A percentile compares a stretch with the other conserved stretches of the same genome.
phyloP scores from a whole-genome alignment of 2,113 vertebrate genomes.

The Coptodon bakossiorum region DNA sequence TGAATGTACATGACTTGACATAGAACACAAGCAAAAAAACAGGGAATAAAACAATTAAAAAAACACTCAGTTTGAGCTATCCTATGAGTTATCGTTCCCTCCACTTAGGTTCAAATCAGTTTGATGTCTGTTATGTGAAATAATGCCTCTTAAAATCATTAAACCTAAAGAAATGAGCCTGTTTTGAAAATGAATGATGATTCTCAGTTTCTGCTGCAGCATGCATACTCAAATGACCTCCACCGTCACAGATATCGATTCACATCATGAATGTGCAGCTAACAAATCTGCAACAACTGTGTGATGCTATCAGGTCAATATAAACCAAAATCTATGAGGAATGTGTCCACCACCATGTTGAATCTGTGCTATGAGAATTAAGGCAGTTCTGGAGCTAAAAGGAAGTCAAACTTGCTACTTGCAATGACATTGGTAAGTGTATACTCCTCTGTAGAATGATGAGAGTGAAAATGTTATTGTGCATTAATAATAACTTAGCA shows the following conservation, averaged over 20 bases:
- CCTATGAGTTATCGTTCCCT: rapidly evolving
- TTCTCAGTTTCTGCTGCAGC: not conserved
- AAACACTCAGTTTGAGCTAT: not conserved
- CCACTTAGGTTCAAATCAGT: not conserved
- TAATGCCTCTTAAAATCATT: not conserved
- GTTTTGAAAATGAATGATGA: not conserved
- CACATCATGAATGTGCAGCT: not conserved
- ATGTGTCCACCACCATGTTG: not conserved
- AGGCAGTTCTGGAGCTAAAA: not conserved
- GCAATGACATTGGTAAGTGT: not conserved
- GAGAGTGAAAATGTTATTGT: not conserved
- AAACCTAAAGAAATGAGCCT: not conserved
- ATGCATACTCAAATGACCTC: not conserved
- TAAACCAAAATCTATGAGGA: not conserved
- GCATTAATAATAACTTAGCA: not conserved
- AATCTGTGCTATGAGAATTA: not conserved
- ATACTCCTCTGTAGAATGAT: not conserved
- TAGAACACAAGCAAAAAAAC: not conserved
- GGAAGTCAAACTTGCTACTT: not conserved
- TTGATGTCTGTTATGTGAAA: not conserved
- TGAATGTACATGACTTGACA: not conserved
- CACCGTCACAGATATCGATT: not conserved
- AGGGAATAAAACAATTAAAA: not conserved
- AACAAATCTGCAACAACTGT: not conserved
- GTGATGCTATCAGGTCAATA: not conserved